Conservation (phyloP, 2,888 invertebrate species). For the Amphipyra berbera region DNA sequence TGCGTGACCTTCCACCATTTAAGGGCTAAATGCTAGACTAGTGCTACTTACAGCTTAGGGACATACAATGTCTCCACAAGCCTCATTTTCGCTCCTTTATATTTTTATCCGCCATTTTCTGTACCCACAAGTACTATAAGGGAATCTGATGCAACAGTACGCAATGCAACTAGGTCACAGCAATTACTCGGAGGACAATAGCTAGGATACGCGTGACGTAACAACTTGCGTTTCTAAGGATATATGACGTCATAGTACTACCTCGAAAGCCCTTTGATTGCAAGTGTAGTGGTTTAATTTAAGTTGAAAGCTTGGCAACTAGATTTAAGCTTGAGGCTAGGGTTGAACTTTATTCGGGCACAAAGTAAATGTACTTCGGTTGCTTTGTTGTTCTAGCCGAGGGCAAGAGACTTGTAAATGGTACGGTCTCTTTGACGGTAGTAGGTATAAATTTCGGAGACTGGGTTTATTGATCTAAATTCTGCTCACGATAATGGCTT, state of each 20-base stretch:
- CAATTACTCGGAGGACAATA: slow-evolving; percentile 52
- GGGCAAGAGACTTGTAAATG: neutral
- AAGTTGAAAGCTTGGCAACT: slow-evolving; percentile 11
- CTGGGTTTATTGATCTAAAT: too few species aligned
- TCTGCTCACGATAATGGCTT: too few species aligned
- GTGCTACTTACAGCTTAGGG: neutral
- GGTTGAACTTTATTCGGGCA: slow-evolving; percentile 7
- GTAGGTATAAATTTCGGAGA: neutral
- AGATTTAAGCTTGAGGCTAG: slow-evolving; percentile 6
- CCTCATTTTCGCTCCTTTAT: neutral
- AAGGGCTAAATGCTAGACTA: slow-evolving; percentile 1
- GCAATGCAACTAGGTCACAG: slow-evolving; percentile 46
- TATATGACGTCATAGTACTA: slow-evolving; percentile 28
- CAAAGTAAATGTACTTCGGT: slow-evolving; percentile 14
- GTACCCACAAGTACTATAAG: slow-evolving; percentile 4
- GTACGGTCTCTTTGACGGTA: neutral
- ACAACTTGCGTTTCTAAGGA: slow-evolving; percentile 29
- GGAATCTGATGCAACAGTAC: slow-evolving; percentile 30
- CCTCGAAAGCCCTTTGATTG: slow-evolving; percentile 24
- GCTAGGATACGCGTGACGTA: slow-evolving; percentile 42
- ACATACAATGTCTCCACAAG: too few species aligned
- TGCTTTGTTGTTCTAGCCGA: slow-evolving; percentile 17
- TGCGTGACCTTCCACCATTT: slow-evolving; percentile 30
- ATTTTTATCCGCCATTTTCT: slow-evolving; percentile 13
- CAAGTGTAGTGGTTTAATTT: slow-evolving; percentile 27